Evolutionary conservation across 2,888 invertebrate genomes (phyloP).

Genomic region (Athalia circularis): DNA sequence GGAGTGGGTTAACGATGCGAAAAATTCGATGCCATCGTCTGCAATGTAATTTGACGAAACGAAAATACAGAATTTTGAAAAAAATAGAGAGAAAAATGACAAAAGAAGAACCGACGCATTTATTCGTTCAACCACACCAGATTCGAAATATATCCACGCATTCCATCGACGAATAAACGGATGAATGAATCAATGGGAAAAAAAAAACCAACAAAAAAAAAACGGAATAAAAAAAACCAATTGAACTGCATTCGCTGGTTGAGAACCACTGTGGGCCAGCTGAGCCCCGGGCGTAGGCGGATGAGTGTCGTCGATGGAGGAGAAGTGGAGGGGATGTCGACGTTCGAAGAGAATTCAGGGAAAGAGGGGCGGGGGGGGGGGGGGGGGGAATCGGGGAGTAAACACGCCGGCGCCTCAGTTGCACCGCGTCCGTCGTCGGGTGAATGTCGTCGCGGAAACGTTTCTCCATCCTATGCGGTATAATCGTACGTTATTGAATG

Average conservation of each 20-base stretch:
- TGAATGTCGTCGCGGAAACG: background rate
- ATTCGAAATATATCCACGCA: too few relatives aligned
- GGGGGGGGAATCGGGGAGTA: slow-evolving; percentile 56
- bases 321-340: slow-evolving; percentile 47
- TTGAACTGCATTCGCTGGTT: slow-evolving; percentile 40
- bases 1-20: too few relatives aligned
- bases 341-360: slow-evolving; percentile 32
- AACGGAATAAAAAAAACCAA: too few relatives aligned
- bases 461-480: background rate
- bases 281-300: slow-evolving; percentile 53
- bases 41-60: too few relatives aligned
- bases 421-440: slow-evolving; percentile 62
- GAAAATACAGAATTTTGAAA: too few relatives aligned
- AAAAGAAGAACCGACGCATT: too few relatives aligned
- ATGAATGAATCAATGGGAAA: background rate
- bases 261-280: slow-evolving; percentile 52
- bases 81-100: too few relatives aligned
- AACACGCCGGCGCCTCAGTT: slow-evolving; percentile 72
- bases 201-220: too few relatives aligned
- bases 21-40: too few relatives aligned
- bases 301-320: slow-evolving; percentile 34
- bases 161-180: background rate
- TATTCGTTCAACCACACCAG: too few relatives aligned
- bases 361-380: slow-evolving; percentile 30
- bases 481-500: background rate